Base-by-base conservation (phyloP, 2,888 invertebrate genomes). In the Eurytoma californica region DNA sequence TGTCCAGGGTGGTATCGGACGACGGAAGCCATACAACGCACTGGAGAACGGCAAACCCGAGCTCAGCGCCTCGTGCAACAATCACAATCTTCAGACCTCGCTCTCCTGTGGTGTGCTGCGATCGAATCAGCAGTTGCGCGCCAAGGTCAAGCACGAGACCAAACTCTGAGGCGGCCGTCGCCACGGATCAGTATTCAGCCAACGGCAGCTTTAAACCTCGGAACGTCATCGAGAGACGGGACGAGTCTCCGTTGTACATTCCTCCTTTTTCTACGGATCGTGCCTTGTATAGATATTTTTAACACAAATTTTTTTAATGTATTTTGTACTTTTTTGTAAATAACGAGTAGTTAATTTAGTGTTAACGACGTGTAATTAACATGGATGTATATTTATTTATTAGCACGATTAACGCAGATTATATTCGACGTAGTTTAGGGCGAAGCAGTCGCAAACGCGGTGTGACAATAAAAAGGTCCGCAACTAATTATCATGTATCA, bases 91-190 rank as follows among this genome's bases (percentile, higher is more conserved):
- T 72, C 85, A 5, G 77, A 76, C 74, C 72, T 83, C 3, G 83
- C 82, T 69, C 4, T 70, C 75, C 9, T 75, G 88, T 77, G 87
- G 87, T 24, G 74, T 85, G 20, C 77, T 86, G 20, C 85, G 90
- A 58, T 83, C 88, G 14, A 89, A 86, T 86, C 90, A 88, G 79
- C 83, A 87, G 47, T 84, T 88, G 24, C 86, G 89, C 82, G 83
- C 86, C 70, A 88, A 89, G 83, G 89, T 89, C 53, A 81, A 79
- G 47, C 90, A 90, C 73, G 90, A 90, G 84, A 90, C 90, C 30
- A 90, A 90, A 83, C 86, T 90, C 69, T 90, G 82, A 86, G 13
- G 18, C 24, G n/a, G 58, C 39, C 39, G 39, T 39, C 39, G 9
- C 39, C 39, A 39, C 39, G 39, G 53, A 79, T 70, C 73, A 70